These are phyloP conservation scores for Bubo blakistoni DNA, from an alignment of 2,113 vertebrate species.

Conservation along the genomic window DNA sequence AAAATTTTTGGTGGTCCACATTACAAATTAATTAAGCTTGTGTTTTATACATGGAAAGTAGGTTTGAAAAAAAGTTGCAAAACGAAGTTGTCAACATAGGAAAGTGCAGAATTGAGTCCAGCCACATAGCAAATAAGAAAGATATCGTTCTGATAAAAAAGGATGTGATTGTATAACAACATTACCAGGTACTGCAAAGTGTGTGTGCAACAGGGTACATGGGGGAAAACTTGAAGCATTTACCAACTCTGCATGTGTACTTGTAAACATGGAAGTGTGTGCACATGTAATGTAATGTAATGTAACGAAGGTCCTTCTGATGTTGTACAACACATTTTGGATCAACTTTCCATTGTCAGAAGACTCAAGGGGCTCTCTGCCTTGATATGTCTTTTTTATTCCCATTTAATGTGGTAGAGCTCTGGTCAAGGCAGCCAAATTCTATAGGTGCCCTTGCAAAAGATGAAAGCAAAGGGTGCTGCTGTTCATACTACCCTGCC, in stretches of 20 bases:
- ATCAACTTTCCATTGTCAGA: neutral
- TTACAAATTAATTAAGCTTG: neutral
- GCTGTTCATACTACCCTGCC: neutral
- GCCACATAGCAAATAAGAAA: neutral
- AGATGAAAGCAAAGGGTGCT: neutral
- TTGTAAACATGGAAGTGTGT: neutral
- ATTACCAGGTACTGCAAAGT: neutral
- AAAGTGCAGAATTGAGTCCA: neutral
- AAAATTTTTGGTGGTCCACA: neutral
- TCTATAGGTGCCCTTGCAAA: neutral
- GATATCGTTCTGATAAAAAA: neutral
- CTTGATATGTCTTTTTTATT: neutral
- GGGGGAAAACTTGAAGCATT: neutral
- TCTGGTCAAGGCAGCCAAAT: neutral
- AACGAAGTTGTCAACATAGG: neutral
- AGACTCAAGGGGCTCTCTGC: neutral
- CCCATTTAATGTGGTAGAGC: neutral
- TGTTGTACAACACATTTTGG: neutral
- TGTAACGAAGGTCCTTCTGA: neutral
- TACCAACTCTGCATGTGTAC: neutral
- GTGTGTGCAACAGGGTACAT: neutral
- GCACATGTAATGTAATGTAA: no score
- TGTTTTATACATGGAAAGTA: neutral
- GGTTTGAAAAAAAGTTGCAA: neutral
- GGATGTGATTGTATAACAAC: neutral